A percentile compares a stretch with the other conserved stretches of the same genome.
These are phyloP conservation scores for Artibeus lituratus DNA, from an alignment of 2,797 vertebrate genomes.

Conservation along the genomic window DNA sequence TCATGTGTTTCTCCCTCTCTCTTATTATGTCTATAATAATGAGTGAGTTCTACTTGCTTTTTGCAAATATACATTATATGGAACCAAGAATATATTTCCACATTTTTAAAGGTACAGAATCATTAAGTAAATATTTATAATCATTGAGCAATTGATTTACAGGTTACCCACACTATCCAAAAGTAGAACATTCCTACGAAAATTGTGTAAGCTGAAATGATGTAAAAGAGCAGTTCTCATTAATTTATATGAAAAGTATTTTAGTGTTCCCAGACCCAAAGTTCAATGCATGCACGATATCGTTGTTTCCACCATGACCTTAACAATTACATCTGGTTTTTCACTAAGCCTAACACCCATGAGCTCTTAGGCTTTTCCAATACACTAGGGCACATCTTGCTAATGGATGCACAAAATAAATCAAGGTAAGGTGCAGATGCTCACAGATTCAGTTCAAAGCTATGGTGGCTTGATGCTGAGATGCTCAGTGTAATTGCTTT, in stretches of 20 bases:
- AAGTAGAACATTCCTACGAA: not conserved
- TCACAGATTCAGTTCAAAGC: not conserved
- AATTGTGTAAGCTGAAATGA: not conserved
- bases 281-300: not conserved
- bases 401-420: not conserved
- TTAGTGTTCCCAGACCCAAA: not conserved
- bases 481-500: not conserved
- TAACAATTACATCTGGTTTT: not conserved
- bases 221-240: not conserved
- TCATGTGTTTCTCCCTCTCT: not conserved
- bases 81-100: not conserved
- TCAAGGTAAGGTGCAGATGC: not conserved
- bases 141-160: not conserved
- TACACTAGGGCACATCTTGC: not conserved
- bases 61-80: not conserved
- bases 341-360: not conserved
- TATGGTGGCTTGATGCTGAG: not conserved
- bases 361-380: not conserved
- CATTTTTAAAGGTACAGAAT: not conserved
- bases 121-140: not conserved
- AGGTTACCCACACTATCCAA: not conserved
- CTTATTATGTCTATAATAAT: not conserved
- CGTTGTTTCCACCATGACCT: not conserved
- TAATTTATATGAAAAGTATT: not conserved
- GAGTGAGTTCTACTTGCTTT: not conserved